Evolutionary conservation across 2,797 vertebrate genomes (phyloP), one percentile per base, ranked within the genome.

Genomic region (Thunnus albacares): DNA sequence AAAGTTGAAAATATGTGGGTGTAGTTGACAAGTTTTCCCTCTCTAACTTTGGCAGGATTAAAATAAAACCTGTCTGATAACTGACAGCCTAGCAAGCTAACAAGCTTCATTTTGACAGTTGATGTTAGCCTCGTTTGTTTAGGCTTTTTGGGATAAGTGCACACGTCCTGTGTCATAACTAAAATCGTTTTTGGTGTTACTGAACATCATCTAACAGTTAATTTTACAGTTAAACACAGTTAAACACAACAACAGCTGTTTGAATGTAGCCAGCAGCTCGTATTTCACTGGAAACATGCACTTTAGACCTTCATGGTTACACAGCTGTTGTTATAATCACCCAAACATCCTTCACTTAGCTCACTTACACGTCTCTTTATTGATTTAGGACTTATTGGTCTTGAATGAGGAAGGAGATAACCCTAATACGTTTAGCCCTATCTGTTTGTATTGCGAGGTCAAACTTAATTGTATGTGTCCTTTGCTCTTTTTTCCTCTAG

Each of bases 401-500:
- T 33, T 33, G 30, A 6, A 33, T 33, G 30, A 33, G 30, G 30
- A 33, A 5, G 30, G 30, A 33, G 30, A 33, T 33, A 33, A 33
- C 30, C 24, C 30, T 33, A 33, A 33, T 6, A 33, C 6, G 30
- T 35, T 5, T 22, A 55, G 5, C 2, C 35, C 18, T 0, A 3
- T 49, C 1, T n/a, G n/a, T 64, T 55, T 15, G n/a, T 57, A 17
- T 24, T 13, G 22, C 28, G 17, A 43, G 2, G 35, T 70, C 30
- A 30, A 69, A 4, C 28, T 51, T 47, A 20, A 20, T 74, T 59
- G 9, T 22, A 43, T 28, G 15, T 22, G 1, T 71, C 15, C 2
- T 74, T 20, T 71, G 3, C 18, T 66, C 28, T 72, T 35, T 87
- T 76, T 30, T 38, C 45, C 84, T 53, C 2, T 43, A 99, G 98